A percentile compares a stretch with the other conserved stretches of the same genome.
phyloP scores from a whole-genome alignment of 2,888 invertebrate genomes.

The Sinodicranocentrus sp. region DNA sequence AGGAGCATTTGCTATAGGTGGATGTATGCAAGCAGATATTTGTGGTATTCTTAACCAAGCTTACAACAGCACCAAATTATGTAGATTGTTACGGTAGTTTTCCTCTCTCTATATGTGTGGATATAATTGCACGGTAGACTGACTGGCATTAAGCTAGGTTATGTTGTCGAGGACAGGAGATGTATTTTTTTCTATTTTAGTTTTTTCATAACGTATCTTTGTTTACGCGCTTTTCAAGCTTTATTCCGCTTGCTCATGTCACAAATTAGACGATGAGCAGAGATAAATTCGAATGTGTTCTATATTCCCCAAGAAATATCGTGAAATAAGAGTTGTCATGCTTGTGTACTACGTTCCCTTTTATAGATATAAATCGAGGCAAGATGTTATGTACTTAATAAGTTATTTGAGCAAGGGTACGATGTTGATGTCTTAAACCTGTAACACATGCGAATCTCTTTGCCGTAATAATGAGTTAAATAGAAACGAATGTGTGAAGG shows the following conservation, averaged over 20 bases:
- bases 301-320: background rate
- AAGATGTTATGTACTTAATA: too few species aligned
- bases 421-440: conserved; percentile 15
- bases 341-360: too few species aligned
- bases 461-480: background rate
- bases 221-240: conserved; percentile 23
- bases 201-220: background rate
- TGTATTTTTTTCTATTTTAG: conserved; percentile 13
- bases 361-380: too few species aligned
- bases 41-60: too few species aligned
- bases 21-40: background rate
- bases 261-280: conserved; percentile 27
- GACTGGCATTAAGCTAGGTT: conserved; percentile 63
- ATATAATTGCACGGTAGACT: conserved; percentile 29
- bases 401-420: background rate
- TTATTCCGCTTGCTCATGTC: conserved; percentile 33
- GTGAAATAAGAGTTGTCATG: too few species aligned
- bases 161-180: conserved; percentile 63
- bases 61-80: too few species aligned
- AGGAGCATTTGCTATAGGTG: background rate
- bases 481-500: conserved; percentile 16
- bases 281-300: conserved; percentile 43
- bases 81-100: background rate
- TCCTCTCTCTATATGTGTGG: background rate
- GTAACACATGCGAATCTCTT: conserved; percentile 56